Evolutionary conservation across 2,888 invertebrate species (phyloP).

Genomic region (Erebia aethiops): DNA sequence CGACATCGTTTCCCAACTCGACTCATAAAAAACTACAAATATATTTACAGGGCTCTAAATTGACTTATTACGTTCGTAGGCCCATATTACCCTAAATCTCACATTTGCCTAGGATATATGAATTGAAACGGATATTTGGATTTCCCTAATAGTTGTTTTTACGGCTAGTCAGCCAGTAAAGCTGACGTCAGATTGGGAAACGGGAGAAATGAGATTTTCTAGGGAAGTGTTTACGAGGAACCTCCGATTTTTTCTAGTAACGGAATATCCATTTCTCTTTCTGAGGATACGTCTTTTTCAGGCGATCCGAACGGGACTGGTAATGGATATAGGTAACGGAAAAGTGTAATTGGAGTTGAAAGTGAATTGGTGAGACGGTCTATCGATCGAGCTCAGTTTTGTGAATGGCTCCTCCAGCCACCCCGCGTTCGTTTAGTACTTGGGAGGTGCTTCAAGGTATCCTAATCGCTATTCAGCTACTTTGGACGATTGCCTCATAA

Average conservation of each 20-base stretch:
- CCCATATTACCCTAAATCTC: neutral
- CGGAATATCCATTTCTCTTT: constrained; percentile 10
- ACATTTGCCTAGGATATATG: neutral
- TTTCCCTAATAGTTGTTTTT: constrained; percentile 27
- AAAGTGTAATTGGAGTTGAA: constrained; percentile 44
- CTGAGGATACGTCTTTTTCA: neutral
- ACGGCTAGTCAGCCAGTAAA: constrained; percentile 15
- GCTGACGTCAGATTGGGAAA: constrained; percentile 25
- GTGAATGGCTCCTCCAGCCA: constrained; percentile 68
- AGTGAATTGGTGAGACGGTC: constrained; percentile 44
- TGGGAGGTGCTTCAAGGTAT: constrained; percentile 33
- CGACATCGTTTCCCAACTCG: neutral
- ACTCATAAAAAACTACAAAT: neutral
- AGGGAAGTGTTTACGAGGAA: constrained; percentile 2
- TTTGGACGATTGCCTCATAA: constrained; percentile 40
- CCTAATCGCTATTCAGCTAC: constrained; percentile 41
- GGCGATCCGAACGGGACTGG: constrained; percentile 8
- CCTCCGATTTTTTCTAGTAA: neutral
- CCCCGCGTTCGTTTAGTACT: constrained; percentile 39
- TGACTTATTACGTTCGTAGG: neutral
- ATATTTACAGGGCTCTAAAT: neutral
- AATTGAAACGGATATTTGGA: constrained; percentile 27
- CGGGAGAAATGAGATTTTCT: constrained; percentile 8
- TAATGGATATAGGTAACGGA: constrained; percentile 27
- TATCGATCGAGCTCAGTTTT: constrained; percentile 77